These are phyloP conservation scores for Lagria hirta DNA, from an alignment of 2,888 invertebrate species.

Conservation along the genomic window DNA sequence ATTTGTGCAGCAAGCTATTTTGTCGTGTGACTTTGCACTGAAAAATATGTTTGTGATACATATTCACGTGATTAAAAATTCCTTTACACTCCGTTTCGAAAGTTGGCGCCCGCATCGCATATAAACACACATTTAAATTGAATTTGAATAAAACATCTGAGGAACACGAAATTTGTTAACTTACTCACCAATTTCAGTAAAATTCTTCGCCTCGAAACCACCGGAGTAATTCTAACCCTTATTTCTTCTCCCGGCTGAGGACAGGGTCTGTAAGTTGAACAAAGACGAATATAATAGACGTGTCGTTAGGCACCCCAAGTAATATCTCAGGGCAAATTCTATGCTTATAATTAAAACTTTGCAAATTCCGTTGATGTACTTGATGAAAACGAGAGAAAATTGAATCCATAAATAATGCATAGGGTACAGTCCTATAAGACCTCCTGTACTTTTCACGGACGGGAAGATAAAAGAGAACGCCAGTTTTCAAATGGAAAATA, in stretches of 20 bases:
- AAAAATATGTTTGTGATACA: slow-evolving; percentile 18
- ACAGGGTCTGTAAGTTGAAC: slow-evolving; percentile 16
- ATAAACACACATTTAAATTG: slow-evolving; percentile 26
- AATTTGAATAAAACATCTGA: slow-evolving; percentile 41
- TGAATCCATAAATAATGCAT: slow-evolving; percentile 49
- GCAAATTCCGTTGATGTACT: slow-evolving; percentile 39
- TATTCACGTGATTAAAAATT: slow-evolving; percentile 22
- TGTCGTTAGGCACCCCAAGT: slow-evolving; percentile 26
- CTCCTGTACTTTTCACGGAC: slow-evolving; percentile 12
- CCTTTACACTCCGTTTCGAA: slow-evolving; percentile 13
- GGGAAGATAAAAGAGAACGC: slow-evolving; percentile 26
- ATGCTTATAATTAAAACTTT: slow-evolving; percentile 43
- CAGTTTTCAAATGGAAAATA: slow-evolving; percentile 27
- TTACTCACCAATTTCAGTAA: slow-evolving; percentile 30
- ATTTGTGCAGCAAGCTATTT: slow-evolving; percentile 1
- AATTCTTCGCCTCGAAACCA: slow-evolving; percentile 35
- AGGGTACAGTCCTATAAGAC: slow-evolving; percentile 14
- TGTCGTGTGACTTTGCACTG: slow-evolving; percentile 9
- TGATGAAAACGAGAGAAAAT: slow-evolving; percentile 40
- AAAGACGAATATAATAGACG: slow-evolving; percentile 15
- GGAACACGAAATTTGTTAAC: slow-evolving; percentile 39
- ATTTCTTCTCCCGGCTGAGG: slow-evolving; percentile 21
- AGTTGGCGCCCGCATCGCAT: slow-evolving; percentile 13
- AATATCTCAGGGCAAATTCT: slow-evolving; percentile 36
- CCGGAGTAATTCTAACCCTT: slow-evolving; percentile 33